These are phyloP conservation scores for Heliconius aoede DNA, from an alignment of 2,888 invertebrate genomes.

Conservation along the genomic window DNA sequence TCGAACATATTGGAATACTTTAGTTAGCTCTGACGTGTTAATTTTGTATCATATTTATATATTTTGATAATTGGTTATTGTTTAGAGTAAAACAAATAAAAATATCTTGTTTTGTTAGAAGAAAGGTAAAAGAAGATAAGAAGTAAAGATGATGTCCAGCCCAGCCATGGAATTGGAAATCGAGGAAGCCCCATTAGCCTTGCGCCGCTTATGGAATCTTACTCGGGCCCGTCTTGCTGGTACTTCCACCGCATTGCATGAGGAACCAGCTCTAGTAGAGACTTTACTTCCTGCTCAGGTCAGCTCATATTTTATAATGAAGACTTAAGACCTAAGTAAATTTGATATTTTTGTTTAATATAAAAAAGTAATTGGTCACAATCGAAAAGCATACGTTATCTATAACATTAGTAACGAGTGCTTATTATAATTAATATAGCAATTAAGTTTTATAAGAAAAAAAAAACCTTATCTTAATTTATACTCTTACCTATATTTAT, in stretches of 20 bases:
- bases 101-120: conserved; percentile 12
- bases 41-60: too few relatives aligned
- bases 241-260: conserved; percentile 73
- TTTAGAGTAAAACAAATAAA: background rate
- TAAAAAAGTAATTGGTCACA: background rate
- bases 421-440: conserved; percentile 5
- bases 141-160: conserved; percentile 72
- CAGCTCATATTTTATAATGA: conserved; percentile 41
- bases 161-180: conserved; percentile 83
- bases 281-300: conserved; percentile 77
- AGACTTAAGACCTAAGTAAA: too few relatives aligned
- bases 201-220: conserved; percentile 80
- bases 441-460: background rate
- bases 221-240: conserved; percentile 79
- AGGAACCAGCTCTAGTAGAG: conserved; percentile 72
- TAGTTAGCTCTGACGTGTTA: too few relatives aligned
- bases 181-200: conserved; percentile 79
- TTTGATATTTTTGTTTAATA: background rate
- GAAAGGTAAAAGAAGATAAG: conserved; percentile 28
- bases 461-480: background rate
- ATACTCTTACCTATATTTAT: too few relatives aligned
- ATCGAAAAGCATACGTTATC: background rate
- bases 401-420: background rate
- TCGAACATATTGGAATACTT: too few relatives aligned
- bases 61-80: background rate